phyloP scores from a whole-genome alignment of 2,797 vertebrate species.

The Chiroxiphia lanceolata region DNA sequence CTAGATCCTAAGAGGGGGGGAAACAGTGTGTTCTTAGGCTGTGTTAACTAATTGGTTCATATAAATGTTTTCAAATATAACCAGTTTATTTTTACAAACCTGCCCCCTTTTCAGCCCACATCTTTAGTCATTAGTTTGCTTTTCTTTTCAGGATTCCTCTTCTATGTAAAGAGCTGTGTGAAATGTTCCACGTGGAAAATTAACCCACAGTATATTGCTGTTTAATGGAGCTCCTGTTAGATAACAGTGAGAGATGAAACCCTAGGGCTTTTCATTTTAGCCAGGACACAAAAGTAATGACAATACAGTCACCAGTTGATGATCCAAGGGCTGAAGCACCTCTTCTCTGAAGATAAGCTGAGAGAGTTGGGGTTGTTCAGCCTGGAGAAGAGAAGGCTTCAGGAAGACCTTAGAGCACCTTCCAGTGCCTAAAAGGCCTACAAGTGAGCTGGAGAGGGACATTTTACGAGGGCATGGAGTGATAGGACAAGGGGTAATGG shows the following conservation, averaged over 20 bases:
- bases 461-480: neutral
- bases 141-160: neutral
- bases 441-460: neutral
- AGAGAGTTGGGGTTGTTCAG: neutral
- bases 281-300: neutral
- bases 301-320: neutral
- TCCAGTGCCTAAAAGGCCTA: neutral
- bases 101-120: neutral
- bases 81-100: neutral
- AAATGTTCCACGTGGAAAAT: neutral
- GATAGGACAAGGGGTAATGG: neutral
- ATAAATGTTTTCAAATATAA: neutral
- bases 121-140: neutral
- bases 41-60: neutral
- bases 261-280: neutral
- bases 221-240: neutral
- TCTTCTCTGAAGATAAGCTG: neutral
- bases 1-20: neutral
- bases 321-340: neutral
- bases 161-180: neutral
- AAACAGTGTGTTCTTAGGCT: neutral
- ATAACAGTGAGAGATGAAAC: neutral
- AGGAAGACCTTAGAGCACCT: neutral
- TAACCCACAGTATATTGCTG: neutral
- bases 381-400: neutral